These are phyloP conservation scores for Cantharis flavilabris DNA, from an alignment of 2,888 invertebrate genomes.

Conservation along the genomic window DNA sequence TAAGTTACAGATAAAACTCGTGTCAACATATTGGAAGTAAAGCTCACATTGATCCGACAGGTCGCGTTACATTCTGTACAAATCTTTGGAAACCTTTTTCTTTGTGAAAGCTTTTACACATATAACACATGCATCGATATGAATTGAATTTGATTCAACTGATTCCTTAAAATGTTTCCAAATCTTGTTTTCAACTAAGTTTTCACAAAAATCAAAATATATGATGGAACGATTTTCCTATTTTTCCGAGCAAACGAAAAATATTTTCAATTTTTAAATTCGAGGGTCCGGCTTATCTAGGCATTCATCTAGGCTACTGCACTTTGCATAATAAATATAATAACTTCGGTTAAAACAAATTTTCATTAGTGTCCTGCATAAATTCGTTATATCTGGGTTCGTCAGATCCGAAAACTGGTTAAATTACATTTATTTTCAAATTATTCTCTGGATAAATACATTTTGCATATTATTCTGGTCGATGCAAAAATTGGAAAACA, in stretches of 20 bases:
- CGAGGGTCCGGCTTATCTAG: background rate
- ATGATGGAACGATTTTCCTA: background rate
- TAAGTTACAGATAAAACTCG: background rate
- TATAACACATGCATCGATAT: background rate
- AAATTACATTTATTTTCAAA: background rate
- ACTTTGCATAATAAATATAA: background rate
- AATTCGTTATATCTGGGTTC: background rate
- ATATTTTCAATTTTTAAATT: background rate
- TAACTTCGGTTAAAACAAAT: background rate
- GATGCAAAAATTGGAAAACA: background rate
- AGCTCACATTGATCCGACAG: constrained; percentile 23
- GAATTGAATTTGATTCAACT: background rate
- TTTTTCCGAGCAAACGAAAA: background rate
- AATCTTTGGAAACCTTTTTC: constrained; percentile 8
- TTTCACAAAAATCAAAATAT: background rate
- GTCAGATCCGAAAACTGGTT: background rate
- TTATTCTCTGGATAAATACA: background rate
- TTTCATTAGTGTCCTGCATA: background rate
- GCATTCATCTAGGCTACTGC: too few species aligned
- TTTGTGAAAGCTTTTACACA: background rate
- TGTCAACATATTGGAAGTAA: background rate
- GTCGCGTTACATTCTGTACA: constrained; percentile 14
- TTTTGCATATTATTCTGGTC: background rate
- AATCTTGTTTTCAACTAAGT: background rate
- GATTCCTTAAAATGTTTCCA: background rate